phyloP scores from a whole-genome alignment of 2,888 invertebrate genomes.

The Branchellion lobata region DNA sequence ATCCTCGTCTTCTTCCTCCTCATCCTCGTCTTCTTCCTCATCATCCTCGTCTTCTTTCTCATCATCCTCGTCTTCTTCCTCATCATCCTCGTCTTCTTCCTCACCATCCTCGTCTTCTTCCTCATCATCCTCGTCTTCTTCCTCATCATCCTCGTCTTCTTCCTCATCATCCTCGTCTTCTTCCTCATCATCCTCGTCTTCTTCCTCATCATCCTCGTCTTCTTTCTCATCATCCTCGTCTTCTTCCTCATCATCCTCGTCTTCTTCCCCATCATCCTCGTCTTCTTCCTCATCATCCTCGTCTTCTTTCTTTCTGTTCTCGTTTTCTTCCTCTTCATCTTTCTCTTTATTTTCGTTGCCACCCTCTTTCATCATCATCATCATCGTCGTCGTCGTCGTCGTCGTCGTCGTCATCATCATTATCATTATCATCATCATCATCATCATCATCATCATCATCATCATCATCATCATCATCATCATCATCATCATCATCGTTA shows the following conservation, averaged over 20 bases:
- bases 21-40: neutral
- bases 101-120: neutral
- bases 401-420: slow-evolving; percentile 10
- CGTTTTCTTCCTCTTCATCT: neutral
- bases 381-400: slow-evolving; percentile 6
- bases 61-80: neutral
- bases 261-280: neutral
- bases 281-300: neutral
- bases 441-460: neutral
- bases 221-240: neutral
- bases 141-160: neutral
- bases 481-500: neutral
- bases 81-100: neutral
- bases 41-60: slow-evolving; percentile 5
- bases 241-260: neutral
- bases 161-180: slow-evolving; percentile 1
- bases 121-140: neutral
- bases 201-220: slow-evolving; percentile 4
- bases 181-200: slow-evolving; percentile 4
- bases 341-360: neutral
- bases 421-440: neutral
- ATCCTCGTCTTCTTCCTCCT: neutral
- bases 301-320: neutral
- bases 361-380: slow-evolving; percentile 9
- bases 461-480: neutral